A percentile compares a stretch with the other conserved stretches of the same genome.
These are phyloP conservation scores for Morelia viridis DNA, from an alignment of 2,797 vertebrate species.

Conservation along the genomic window DNA sequence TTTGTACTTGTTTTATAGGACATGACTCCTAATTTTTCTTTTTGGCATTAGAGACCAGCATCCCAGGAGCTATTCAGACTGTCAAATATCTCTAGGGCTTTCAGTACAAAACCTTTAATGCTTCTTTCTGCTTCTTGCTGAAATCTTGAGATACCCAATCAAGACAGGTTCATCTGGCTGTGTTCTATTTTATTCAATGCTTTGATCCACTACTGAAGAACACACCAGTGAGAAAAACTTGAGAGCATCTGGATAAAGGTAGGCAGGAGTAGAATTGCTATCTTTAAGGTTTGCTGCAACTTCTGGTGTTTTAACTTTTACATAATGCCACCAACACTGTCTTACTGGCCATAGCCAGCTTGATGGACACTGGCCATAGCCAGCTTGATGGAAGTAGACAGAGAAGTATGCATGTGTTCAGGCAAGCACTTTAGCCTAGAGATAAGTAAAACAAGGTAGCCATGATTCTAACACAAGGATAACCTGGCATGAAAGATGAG, in stretches of 20 bases:
- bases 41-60: not conserved
- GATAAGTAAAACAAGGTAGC: not conserved
- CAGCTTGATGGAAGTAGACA: not conserved
- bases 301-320: not conserved
- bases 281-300: not conserved
- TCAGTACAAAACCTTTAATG: not conserved
- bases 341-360: not conserved
- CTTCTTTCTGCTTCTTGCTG: not conserved
- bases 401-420: not conserved
- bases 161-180: not conserved
- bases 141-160: not conserved
- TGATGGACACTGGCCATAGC: not conserved
- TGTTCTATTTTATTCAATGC: not conserved
- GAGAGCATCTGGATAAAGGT: not conserved
- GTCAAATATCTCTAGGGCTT: not conserved
- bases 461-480: not conserved
- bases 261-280: not conserved
- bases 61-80: not conserved
- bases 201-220: not conserved
- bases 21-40: not conserved
- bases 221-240: not conserved
- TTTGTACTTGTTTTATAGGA: not conserved
- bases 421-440: not conserved
- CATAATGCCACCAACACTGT: not conserved
- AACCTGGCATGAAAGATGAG: not conserved